These are phyloP conservation scores for Psilopsiagon aurifrons DNA, from an alignment of 2,113 vertebrate genomes.

Conservation along the genomic window DNA sequence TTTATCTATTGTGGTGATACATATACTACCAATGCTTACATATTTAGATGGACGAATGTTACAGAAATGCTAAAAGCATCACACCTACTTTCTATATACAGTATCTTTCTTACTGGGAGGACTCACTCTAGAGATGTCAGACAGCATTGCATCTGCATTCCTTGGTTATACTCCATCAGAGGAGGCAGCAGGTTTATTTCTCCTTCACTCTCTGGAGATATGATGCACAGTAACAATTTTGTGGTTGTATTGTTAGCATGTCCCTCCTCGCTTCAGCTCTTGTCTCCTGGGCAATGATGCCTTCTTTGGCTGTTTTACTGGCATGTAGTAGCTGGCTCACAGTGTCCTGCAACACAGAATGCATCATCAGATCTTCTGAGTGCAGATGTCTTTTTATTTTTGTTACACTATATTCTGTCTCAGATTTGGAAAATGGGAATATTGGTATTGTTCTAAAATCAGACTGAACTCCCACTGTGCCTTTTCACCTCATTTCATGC, in stretches of 20 bases:
- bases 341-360: not conserved
- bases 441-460: not conserved
- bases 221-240: not conserved
- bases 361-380: not conserved
- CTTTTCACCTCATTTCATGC: not conserved
- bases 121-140: not conserved
- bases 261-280: not conserved
- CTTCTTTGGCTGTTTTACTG: not conserved
- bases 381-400: conserved; percentile 3
- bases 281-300: not conserved
- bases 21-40: not conserved
- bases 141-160: not conserved
- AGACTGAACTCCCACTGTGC: not conserved
- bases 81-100: conserved; percentile 1
- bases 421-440: not conserved
- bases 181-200: not conserved
- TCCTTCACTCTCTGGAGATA: not conserved
- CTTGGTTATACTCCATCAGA: not conserved
- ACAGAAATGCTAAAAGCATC: not conserved
- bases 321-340: not conserved
- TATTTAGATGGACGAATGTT: not conserved
- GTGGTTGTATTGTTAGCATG: not conserved
- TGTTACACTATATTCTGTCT: not conserved
- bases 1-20: not conserved
- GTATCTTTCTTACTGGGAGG: not conserved